phyloP scores from a whole-genome alignment of 2,113 vertebrate genomes.

The Tichodroma muraria region DNA sequence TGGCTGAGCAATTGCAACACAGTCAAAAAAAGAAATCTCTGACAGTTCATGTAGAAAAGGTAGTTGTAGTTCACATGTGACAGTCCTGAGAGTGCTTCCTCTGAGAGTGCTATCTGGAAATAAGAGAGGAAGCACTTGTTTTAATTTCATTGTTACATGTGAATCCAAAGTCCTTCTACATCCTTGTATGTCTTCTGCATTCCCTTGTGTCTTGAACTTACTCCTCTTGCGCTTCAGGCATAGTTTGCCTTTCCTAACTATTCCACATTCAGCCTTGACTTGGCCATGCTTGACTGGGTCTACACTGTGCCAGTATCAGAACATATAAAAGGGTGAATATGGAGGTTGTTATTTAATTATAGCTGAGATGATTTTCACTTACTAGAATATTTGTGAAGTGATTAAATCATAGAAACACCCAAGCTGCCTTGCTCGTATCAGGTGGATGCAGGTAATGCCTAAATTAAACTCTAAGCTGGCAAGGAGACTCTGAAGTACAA shows the following conservation, averaged over 20 bases:
- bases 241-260: not conserved
- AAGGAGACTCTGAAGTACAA: conserved; percentile 14
- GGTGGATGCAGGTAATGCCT: not conserved
- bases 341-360: conserved; percentile 14
- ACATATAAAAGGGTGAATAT: not conserved
- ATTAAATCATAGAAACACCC: conserved; percentile 19
- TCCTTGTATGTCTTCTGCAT: not conserved
- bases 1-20: not conserved
- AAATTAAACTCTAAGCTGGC: conserved; percentile 1
- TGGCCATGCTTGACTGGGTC: not conserved
- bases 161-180: not conserved
- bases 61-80: not conserved
- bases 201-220: not conserved
- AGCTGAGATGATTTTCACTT: not conserved
- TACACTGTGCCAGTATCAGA: not conserved
- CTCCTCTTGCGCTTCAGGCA: not conserved
- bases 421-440: not conserved
- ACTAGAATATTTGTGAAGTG: not conserved
- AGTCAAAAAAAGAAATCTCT: not conserved
- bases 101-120: not conserved
- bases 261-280: not conserved
- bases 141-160: not conserved
- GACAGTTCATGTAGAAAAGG: not conserved
- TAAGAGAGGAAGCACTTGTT: not conserved
- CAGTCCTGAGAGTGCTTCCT: not conserved